Percentiles rank a stretch among this genome's conserved stretches.
phyloP scores from a whole-genome alignment of 2,888 invertebrate genomes.

The Protodeltote pygarga region DNA sequence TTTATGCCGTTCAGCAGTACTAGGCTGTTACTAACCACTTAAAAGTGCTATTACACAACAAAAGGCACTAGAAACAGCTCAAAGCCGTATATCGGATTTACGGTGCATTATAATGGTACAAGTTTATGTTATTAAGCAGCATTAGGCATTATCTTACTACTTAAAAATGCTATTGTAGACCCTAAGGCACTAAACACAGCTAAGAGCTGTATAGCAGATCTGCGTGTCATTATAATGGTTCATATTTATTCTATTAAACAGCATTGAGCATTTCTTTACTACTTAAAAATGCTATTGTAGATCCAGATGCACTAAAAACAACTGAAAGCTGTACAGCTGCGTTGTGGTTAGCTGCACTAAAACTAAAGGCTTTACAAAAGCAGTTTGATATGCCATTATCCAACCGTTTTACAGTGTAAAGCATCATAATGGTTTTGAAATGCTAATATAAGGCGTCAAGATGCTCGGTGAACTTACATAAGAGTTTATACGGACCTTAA shows the following conservation, averaged over 20 bases:
- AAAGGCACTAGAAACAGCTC: too few relatives aligned
- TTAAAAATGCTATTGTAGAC: background rate
- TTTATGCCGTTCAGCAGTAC: too few relatives aligned
- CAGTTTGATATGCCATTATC: too few relatives aligned
- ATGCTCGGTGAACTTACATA: background rate
- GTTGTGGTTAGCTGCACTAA: too few relatives aligned
- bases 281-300: background rate
- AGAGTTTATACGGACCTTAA: background rate
- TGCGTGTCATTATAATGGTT: conserved; percentile 1
- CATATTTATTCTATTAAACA: background rate
- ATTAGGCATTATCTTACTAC: too few relatives aligned
- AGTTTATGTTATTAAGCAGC: background rate
- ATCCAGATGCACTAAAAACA: background rate
- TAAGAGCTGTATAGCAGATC: background rate
- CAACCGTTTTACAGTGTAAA: too few relatives aligned
- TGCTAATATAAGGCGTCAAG: conserved; percentile 2
- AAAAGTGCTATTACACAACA: too few relatives aligned
- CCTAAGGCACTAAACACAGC: background rate
- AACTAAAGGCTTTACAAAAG: too few relatives aligned
- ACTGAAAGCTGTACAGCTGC: conserved; percentile 2
- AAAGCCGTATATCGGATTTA: conserved; percentile 1
- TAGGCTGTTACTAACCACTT: too few relatives aligned
- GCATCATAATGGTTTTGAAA: too few relatives aligned
- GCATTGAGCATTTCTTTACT: background rate
- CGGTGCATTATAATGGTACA: background rate